Evolutionary conservation across 2,888 invertebrate genomes (phyloP).

Genomic region (Drosophila recens): DNA sequence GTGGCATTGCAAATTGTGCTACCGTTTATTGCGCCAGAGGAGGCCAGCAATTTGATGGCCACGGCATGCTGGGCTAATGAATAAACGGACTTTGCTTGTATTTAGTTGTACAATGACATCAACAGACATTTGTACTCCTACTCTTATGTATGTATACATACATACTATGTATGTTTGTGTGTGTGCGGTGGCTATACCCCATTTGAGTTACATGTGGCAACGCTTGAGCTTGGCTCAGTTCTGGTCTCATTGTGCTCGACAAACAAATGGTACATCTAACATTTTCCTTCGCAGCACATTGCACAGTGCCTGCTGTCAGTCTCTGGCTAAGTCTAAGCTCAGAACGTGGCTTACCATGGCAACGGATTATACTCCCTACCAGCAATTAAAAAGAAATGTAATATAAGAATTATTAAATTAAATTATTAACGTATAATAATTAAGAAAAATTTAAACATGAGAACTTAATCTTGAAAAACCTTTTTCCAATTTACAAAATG

Average conservation of each 20-base stretch:
- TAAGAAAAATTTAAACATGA: not conserved
- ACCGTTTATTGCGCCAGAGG: slow-evolving; percentile 55
- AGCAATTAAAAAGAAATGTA: not conserved
- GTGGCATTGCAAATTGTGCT: slow-evolving; percentile 53
- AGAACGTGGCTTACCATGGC: slow-evolving; percentile 44
- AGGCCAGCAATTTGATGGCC: slow-evolving; percentile 32
- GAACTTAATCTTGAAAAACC: not conserved
- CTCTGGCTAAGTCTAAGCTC: slow-evolving; percentile 2
- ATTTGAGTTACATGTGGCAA: slow-evolving; percentile 46
- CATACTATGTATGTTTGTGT: slow-evolving; percentile 14
- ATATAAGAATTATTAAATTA: not conserved
- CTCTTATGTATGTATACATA: slow-evolving; percentile 5
- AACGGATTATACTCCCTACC: slow-evolving; percentile 7
- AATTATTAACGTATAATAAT: not conserved
- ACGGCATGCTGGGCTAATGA: slow-evolving; percentile 30
- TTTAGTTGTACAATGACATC: slow-evolving; percentile 28
- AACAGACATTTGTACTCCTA: slow-evolving; percentile 3
- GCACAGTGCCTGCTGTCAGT: slow-evolving; percentile 1
- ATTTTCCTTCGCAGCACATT: slow-evolving; percentile 23
- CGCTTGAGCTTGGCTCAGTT: slow-evolving; percentile 40
- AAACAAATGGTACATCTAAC: slow-evolving; percentile 57
- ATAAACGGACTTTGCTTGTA: slow-evolving; percentile 36
- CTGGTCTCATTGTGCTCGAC: slow-evolving; percentile 55
- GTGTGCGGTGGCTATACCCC: slow-evolving; percentile 21
- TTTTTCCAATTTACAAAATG: not conserved